These are phyloP conservation scores for Euglossa dilemma DNA, from an alignment of 1,140 invertebrate species.

Conservation along the genomic window DNA sequence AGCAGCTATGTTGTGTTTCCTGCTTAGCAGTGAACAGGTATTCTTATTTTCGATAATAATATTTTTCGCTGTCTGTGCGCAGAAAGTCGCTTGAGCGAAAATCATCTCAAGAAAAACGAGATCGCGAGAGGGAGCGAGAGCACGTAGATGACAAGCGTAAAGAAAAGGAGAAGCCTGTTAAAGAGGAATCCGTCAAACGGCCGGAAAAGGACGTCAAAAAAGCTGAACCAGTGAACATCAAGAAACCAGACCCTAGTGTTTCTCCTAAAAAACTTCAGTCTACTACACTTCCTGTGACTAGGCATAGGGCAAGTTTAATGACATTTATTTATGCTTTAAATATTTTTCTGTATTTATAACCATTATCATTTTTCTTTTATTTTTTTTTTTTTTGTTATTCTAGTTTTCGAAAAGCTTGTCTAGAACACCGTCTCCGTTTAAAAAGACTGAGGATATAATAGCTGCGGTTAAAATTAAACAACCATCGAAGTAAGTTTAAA, in stretches of 20 bases:
- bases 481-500: constrained; percentile 71
- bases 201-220: constrained; percentile 78
- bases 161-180: constrained; percentile 79
- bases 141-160: constrained; percentile 78
- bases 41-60: not conserved
- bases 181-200: constrained; percentile 74
- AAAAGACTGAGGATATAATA: constrained; percentile 89
- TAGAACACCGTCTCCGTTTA: constrained; percentile 90
- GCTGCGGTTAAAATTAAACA: constrained; percentile 76
- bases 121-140: constrained; percentile 82
- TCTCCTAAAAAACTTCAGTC: constrained; percentile 79
- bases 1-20: constrained; percentile 46
- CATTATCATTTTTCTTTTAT: not conserved
- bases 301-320: constrained; percentile 75
- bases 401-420: constrained; percentile 88
- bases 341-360: not conserved
- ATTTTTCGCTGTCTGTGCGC: constrained; percentile 35
- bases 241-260: constrained; percentile 75
- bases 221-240: constrained; percentile 65
- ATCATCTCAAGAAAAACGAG: constrained; percentile 75
- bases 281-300: constrained; percentile 74
- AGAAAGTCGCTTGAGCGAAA: constrained; percentile 77
- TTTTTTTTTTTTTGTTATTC: constrained; percentile 13
- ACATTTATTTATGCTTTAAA: not conserved
- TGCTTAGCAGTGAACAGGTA: constrained; percentile 18